phyloP scores from a whole-genome alignment of 2,888 invertebrate species.

The Selenia dentaria region DNA sequence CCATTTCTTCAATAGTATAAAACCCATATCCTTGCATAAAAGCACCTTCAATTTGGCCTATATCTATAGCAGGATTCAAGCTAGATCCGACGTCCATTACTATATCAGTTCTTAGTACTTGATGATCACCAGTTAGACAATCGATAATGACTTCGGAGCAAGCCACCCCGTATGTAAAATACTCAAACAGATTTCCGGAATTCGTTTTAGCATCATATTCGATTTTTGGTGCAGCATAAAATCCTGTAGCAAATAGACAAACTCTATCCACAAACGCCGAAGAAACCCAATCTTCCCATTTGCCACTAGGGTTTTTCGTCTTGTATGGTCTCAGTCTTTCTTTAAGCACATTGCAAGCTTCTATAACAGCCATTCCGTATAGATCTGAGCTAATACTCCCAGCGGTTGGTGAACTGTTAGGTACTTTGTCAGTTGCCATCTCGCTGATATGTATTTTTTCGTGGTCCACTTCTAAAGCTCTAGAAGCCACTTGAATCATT shows the following conservation, averaged over 20 bases:
- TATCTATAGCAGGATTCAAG: slow-evolving; percentile 95
- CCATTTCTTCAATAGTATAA: slow-evolving; percentile 92
- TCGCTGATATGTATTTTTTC: slow-evolving; percentile 89
- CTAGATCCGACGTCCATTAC: slow-evolving; percentile 96
- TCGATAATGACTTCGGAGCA: slow-evolving; percentile 94
- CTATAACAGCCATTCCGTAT: slow-evolving; percentile 92
- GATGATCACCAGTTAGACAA: slow-evolving; percentile 94
- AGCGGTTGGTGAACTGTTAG: slow-evolving; percentile 92
- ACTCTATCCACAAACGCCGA: slow-evolving; percentile 88
- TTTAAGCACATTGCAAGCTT: slow-evolving; percentile 88
- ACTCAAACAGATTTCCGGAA: slow-evolving; percentile 88
- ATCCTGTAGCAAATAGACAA: slow-evolving; percentile 90
- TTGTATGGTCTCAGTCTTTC: slow-evolving; percentile 88
- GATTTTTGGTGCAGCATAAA: slow-evolving; percentile 88
- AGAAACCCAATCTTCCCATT: slow-evolving; percentile 92
- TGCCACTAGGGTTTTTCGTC: slow-evolving; percentile 86
- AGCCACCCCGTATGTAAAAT: slow-evolving; percentile 92
- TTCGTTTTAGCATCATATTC: slow-evolving; percentile 86
- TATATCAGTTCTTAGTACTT: slow-evolving; percentile 92
- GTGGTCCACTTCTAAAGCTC: slow-evolving; percentile 85
- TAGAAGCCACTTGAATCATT: slow-evolving; percentile 93
- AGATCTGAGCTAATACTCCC: slow-evolving; percentile 92
- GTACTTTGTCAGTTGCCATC: slow-evolving; percentile 92
- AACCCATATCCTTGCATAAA: slow-evolving; percentile 95
- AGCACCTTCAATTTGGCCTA: slow-evolving; percentile 95